Conservation (phyloP, 1,140 invertebrate genomes). For the Elysia chlorotica region DNA sequence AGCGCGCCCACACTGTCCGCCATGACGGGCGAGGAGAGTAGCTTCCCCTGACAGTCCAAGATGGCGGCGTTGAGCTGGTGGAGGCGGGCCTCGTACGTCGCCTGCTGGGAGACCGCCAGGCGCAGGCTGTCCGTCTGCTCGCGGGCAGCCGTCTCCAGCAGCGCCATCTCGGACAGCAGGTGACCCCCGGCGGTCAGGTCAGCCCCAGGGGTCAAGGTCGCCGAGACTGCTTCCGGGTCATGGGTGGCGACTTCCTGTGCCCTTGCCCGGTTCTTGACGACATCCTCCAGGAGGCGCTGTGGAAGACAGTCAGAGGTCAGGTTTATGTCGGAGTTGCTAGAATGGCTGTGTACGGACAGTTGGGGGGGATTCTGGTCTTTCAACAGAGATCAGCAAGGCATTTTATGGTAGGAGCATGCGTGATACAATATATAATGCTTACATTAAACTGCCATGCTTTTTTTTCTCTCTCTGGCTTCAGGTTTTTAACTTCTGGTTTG, state of each 20-base stretch:
- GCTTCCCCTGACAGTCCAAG: conserved; percentile 87
- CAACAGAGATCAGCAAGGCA: no score
- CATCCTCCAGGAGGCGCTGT: conserved; percentile 52
- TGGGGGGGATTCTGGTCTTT: no score
- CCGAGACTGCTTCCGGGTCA: conserved; percentile 23
- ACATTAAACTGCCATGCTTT: no score
- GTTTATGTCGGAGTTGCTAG: no score
- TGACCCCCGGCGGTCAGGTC: conserved; percentile 26
- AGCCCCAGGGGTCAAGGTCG: conserved; percentile 26
- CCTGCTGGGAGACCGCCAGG: conserved; percentile 79
- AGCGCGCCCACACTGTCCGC: conserved; percentile 80
- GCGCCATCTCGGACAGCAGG: conserved; percentile 40
- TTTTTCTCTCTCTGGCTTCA: no score
- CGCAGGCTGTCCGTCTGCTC: conserved; percentile 61
- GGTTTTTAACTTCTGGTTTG: no score
- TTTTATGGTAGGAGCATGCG: no score
- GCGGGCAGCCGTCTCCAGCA: conserved; percentile 42
- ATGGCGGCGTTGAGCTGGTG: conserved; percentile 70
- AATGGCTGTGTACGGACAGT: no score
- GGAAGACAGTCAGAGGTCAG: no score
- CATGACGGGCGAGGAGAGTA: conserved; percentile 76
- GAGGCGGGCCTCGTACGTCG: conserved; percentile 49
- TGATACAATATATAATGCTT: no score
- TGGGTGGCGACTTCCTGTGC: conserved; percentile 44
- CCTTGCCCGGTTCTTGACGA: conserved; percentile 41